Percentiles rank a stretch among this genome's conserved stretches.
These are phyloP conservation scores for Coreoperca whiteheadi DNA, from an alignment of 2,113 vertebrate genomes.

Conservation along the genomic window DNA sequence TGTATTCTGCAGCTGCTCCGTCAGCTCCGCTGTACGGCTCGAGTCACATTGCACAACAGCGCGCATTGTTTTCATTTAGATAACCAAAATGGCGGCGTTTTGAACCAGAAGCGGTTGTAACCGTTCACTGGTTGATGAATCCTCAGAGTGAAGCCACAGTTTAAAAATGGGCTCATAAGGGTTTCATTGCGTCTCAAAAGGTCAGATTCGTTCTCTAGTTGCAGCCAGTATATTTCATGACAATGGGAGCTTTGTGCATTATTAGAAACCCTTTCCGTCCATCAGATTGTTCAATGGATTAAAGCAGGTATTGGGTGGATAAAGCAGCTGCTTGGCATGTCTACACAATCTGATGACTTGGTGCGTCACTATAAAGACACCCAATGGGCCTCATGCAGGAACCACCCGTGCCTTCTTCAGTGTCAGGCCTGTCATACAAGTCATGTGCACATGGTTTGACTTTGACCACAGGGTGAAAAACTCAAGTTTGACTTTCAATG, in stretches of 20 bases:
- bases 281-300: not conserved
- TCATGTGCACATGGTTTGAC: too few relatives aligned
- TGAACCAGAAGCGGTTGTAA: not conserved
- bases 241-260: not conserved
- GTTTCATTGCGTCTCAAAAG: not conserved
- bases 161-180: not conserved
- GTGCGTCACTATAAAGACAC: too few relatives aligned
- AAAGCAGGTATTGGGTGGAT: not conserved
- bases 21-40: slow-evolving; percentile 88
- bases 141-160: not conserved
- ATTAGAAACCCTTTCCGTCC: not conserved
- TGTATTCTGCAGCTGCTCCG: slow-evolving; percentile 83
- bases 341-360: not conserved
- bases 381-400: too few relatives aligned
- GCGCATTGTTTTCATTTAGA: not conserved
- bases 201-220: not conserved
- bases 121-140: not conserved
- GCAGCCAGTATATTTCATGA: not conserved
- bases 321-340: not conserved
- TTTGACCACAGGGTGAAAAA: too few relatives aligned
- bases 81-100: not conserved
- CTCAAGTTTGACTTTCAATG: too few relatives aligned
- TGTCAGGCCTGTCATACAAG: too few relatives aligned
- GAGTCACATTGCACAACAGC: not conserved
- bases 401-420: too few relatives aligned